Base-by-base conservation (phyloP, 2,113 vertebrate species). In the Castor canadensis region DNA sequence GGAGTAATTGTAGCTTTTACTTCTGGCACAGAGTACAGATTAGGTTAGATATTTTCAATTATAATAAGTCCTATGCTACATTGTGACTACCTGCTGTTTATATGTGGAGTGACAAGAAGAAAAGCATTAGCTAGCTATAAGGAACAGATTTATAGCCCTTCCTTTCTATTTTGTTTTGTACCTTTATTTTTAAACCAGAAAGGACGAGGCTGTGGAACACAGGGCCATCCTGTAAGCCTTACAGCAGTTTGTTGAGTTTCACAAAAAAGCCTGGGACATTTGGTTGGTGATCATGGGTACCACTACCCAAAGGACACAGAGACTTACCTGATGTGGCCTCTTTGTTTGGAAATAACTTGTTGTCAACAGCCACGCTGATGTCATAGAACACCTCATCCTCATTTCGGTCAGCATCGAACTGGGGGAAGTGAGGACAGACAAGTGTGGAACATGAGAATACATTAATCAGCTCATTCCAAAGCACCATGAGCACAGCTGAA, bases 341-440 rank as follows among this genome's bases (percentile, higher is more conserved):
- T 97, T 99, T 99, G 97, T 99, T 99, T 84, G 99, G 98, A 98
- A 99, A 99, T 28, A 99, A 96, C 97, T 99, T 99, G 98, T 97
- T 99, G 98, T 99, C 99, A 94, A 99, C 98, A 8, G 99, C 99
- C 73, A 98, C 86, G 58, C 99, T 99, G 98, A 99, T 99, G 98
- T 99, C 99, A 97, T 93, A 98, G 98, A 99, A 99, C 40, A 99
- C 99, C 91, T 99, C 99, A 94, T 99, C 99, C 94, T 99, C 99
- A 1, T 99, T 99, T 95, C 99, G 98, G 97, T 99, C 99, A 0
- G 99, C 99, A 6, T 99, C 99, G 97, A 99, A 98, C 99, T 99
- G 84, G 82, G 71, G 94, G 90, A 72, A 91, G 97, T 87, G 93
- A 92, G 60, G 86, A 93, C 83, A 97, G 87, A 88, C 7, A 92